These are phyloP conservation scores for Bedellia somnulentella DNA, from an alignment of 2,888 invertebrate genomes.

Conservation along the genomic window DNA sequence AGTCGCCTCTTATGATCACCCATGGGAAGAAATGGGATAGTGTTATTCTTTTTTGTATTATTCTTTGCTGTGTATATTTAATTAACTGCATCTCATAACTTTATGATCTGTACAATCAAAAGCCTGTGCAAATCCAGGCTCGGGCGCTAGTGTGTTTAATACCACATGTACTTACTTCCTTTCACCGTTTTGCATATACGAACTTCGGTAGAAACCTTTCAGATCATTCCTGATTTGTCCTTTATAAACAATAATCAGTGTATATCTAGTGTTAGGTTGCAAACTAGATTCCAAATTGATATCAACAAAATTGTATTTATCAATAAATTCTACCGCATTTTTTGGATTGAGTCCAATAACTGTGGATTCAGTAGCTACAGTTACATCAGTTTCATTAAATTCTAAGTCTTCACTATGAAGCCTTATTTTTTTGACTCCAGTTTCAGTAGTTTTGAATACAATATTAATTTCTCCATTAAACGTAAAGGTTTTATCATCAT, in stretches of 20 bases:
- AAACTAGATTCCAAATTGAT: conserved; percentile 40
- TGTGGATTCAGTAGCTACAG: conserved; percentile 17
- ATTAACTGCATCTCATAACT: no score
- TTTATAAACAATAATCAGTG: conserved; percentile 48
- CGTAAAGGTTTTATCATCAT: conserved; percentile 30
- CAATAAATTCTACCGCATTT: conserved; percentile 27
- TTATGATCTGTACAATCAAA: no score
- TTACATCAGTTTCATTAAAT: conserved; percentile 22
- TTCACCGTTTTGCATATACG: conserved; percentile 46
- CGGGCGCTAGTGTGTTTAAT: no score
- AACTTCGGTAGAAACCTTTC: conserved; percentile 65
- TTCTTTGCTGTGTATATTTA: no score
- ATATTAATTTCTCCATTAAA: conserved; percentile 53
- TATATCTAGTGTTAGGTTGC: conserved; percentile 29
- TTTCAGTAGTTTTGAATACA: conserved; percentile 19
- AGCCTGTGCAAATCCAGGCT: no score
- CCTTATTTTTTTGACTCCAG: conserved; percentile 28
- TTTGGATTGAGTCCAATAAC: conserved; percentile 15
- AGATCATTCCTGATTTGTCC: conserved; percentile 59
- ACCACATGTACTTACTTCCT: conserved; percentile 56
- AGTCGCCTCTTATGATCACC: no score
- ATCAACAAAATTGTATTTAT: conserved; percentile 43
- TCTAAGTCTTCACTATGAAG: conserved; percentile 35
- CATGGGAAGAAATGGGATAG: no score
- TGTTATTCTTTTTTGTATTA: no score